phyloP scores from a whole-genome alignment of 2,888 invertebrate species.

The Pristionchus maxplancki region DNA sequence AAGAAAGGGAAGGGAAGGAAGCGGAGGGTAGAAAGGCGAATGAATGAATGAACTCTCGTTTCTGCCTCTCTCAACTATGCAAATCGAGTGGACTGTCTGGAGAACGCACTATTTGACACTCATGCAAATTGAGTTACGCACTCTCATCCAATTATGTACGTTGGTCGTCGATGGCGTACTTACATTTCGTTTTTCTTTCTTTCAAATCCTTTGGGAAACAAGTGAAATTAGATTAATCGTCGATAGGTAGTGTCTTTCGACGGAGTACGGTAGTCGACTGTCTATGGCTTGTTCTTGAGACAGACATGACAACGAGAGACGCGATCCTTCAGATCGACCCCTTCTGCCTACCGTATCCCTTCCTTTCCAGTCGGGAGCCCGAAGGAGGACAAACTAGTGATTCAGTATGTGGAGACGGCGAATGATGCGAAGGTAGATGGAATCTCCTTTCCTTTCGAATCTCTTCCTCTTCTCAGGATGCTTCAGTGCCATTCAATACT shows the following conservation, averaged over 20 bases:
- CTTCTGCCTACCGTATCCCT: background rate
- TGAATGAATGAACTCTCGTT: no score
- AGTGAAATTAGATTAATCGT: constrained; percentile 35
- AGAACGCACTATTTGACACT: no score
- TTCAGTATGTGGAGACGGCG: constrained; percentile 31
- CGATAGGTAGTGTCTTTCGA: background rate
- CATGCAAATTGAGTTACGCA: no score
- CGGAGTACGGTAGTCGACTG: background rate
- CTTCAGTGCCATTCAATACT: constrained; percentile 52
- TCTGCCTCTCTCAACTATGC: no score
- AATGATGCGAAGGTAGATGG: background rate
- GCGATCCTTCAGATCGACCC: constrained; percentile 85
- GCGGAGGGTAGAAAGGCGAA: no score
- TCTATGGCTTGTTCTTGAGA: constrained; percentile 34
- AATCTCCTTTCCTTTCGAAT: background rate
- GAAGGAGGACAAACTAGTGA: constrained; percentile 28
- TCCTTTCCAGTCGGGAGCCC: background rate
- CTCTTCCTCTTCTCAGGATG: constrained; percentile 30
- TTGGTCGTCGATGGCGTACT: no score
- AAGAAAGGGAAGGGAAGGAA: no score
- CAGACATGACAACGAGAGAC: constrained; percentile 90
- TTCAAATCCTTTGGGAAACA: no score
- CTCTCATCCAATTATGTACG: no score
- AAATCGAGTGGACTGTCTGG: no score
- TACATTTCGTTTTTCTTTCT: no score